Evolutionary conservation across 1,140 invertebrate species (phyloP), one percentile per base, ranked within the genome.

Genomic region (Bursaphelenchus mucronatus): DNA sequence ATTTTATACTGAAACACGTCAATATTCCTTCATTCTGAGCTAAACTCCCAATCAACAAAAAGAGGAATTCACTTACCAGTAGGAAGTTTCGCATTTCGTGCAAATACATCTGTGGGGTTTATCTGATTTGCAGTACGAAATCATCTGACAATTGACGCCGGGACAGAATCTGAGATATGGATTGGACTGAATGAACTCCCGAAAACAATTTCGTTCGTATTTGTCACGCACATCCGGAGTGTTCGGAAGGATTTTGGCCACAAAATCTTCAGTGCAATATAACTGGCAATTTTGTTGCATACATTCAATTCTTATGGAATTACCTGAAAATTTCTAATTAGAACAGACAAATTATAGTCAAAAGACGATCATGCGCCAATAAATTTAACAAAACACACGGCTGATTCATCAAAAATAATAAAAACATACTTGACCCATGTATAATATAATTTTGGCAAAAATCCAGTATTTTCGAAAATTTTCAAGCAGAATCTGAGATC

Each of bases 201-300:
- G 88, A 82, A 97, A 97, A 68, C 90, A 89, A 82, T 94, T 92
- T 70, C 92, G 88, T 79, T 95, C 90, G 85, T 96, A 99, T 78
- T 91, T 90, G 78, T 94, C 90, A 63, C 90, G 85, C 76, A 94
- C 63, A 13, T 80, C 76, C 50, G 80, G 86, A 30, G 85, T 85
- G 40, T 89, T 87, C 50, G 86, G 87, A 15, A 97, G 84, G 71
- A 94, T 85, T 54, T 88, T 88, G 52, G 94, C 84, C 21, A 96
- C 91, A 86, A 99, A 92, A 82, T 97, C 93, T 85, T 97, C 92
- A 39, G 92, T 90, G 52, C 90, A 90, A 71, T 94, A 83, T 3
- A 96, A 87, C 78, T 90, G 88, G 83, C 95, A 99, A 53, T 90
- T 89, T 77, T 89, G 88, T 47, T 90, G 90, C 94, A 97, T 97